Evolutionary conservation across 2,888 invertebrate genomes (phyloP), one percentile per base, ranked within the genome.

Genomic region (Anticlea derivata): DNA sequence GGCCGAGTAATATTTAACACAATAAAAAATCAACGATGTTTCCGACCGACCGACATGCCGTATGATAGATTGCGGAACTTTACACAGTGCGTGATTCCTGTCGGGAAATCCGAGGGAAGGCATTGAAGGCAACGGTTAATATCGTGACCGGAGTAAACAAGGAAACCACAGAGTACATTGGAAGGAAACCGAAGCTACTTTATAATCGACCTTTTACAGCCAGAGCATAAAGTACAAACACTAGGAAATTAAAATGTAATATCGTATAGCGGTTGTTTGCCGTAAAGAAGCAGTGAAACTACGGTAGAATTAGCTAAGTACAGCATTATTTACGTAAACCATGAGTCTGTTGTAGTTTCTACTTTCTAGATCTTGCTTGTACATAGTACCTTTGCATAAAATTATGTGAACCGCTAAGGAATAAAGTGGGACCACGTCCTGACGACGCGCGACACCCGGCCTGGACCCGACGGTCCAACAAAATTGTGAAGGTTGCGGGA

Each of bases 161-260:
- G 57, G n/a, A n/a, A n/a, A n/a, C n/a, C n/a, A n/a, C n/a, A n/a
- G n/a, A n/a, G n/a, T n/a, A n/a, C n/a, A n/a, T n/a, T n/a, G n/a
- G n/a, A n/a, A 45, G 54, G 31, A 55, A 58, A 57, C 20, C 50
- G 30, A 51, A 61, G 55, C 50, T 53, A 58, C 65, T 64, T 62
- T 58, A 57, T 61, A 61, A 60, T 57, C 63, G 61, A 70, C 65
- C 67, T 66, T 72, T 65, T 60, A 63, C 61, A 66, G 60, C 66
- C 64, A 39, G 30, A 57, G 29, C 66, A 65, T 70, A 62, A 64
- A 66, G 56, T 65, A 59, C 53, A 58, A 50, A 27, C 30, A 60
- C 47, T 54, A 60, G 24, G 34, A 49, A n/a, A 54, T 50, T 56
- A 55, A 58, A 47, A 52, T 53, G 29, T 29, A 40, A 23, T 55